A percentile compares a stretch with the other conserved stretches of the same genome.
Conservation (phyloP, 1,140 invertebrate genomes). For the Mactra quadrangularis region DNA sequence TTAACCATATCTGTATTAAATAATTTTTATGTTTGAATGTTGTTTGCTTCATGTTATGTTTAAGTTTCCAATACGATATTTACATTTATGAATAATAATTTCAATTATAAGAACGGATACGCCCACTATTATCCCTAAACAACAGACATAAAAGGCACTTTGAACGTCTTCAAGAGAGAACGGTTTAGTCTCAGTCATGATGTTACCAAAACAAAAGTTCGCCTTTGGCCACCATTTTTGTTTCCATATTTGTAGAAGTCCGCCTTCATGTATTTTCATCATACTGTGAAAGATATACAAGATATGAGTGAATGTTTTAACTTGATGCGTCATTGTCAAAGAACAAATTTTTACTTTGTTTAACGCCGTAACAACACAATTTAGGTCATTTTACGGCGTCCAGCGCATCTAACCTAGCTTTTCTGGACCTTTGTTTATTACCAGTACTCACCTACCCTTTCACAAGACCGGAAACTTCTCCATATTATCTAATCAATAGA, state of each 20-base stretch:
- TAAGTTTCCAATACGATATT: neutral
- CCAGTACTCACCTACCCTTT: too few relatives aligned
- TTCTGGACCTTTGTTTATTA: too few relatives aligned
- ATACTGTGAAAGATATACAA: slow-evolving; percentile 8
- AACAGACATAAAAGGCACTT: slow-evolving; percentile 41
- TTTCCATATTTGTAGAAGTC: slow-evolving; percentile 18
- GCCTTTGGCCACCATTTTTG: slow-evolving; percentile 38
- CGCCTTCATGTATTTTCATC: slow-evolving; percentile 20
- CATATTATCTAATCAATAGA: too few relatives aligned
- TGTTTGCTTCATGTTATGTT: too few relatives aligned
- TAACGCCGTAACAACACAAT: too few relatives aligned
- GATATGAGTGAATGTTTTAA: neutral
- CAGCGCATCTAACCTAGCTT: too few relatives aligned
- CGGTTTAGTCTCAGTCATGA: slow-evolving; percentile 14
- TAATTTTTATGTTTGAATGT: too few relatives aligned
- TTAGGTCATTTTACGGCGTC: too few relatives aligned
- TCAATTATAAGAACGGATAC: slow-evolving; percentile 2
- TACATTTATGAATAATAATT: slow-evolving; percentile 4
- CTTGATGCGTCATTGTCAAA: too few relatives aligned
- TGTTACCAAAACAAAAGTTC: slow-evolving; percentile 17
- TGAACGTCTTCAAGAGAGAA: slow-evolving; percentile 36
- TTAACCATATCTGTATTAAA: too few relatives aligned
- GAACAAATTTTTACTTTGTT: too few relatives aligned
- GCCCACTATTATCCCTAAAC: slow-evolving; percentile 8
- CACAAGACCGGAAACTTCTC: too few relatives aligned